Evolutionary conservation across 1,140 invertebrate genomes (phyloP).

Genomic region (Leptinotarsa defecta): DNA sequence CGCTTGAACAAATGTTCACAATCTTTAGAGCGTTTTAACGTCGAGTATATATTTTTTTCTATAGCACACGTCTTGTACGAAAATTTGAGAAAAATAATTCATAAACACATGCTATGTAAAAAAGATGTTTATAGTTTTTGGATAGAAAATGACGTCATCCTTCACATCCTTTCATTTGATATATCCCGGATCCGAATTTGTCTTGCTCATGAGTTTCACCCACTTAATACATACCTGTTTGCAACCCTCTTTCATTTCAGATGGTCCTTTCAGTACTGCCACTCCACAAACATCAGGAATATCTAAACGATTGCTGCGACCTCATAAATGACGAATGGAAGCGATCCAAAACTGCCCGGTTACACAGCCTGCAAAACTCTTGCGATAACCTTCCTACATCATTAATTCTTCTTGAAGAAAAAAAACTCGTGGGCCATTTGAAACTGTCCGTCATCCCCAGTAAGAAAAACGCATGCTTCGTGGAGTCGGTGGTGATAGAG

Average conservation of each 20-base stretch:
- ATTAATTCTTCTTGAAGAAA: conserved; percentile 67
- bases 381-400: conserved; percentile 74
- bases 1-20: too few species aligned
- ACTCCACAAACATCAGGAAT: conserved; percentile 71
- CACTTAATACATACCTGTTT: too few species aligned
- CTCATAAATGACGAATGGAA: conserved; percentile 82
- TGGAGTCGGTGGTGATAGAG: conserved; percentile 78
- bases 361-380: conserved; percentile 70
- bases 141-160: too few species aligned
- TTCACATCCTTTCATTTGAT: too few species aligned
- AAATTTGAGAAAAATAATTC: too few species aligned
- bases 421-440: conserved; percentile 72
- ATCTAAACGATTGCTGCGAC: conserved; percentile 68
- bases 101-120: too few species aligned
- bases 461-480: conserved; percentile 69
- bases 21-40: too few species aligned
- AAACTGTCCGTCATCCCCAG: conserved; percentile 72
- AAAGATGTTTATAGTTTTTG: too few species aligned
- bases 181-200: too few species aligned
- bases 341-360: conserved; percentile 72
- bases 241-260: conserved; percentile 14
- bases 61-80: too few species aligned
- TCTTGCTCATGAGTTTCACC: too few species aligned
- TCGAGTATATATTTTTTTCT: too few species aligned
- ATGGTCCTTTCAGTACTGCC: conserved; percentile 61